These are phyloP conservation scores for Galagoides demidoff DNA, from an alignment of 2,797 vertebrate genomes.

Conservation along the genomic window DNA sequence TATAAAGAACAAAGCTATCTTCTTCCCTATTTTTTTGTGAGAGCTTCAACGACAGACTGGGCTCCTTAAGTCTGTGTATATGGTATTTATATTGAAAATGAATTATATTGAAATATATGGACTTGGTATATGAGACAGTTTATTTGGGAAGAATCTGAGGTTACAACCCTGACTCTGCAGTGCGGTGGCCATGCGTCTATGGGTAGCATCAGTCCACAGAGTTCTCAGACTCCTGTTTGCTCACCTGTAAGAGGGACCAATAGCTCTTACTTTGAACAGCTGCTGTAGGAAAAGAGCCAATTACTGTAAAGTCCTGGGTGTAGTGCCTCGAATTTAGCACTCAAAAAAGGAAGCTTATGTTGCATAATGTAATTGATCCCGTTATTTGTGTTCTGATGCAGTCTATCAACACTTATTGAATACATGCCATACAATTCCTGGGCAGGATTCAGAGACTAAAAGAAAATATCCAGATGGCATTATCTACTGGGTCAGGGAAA, in stretches of 20 bases:
- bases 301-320: not conserved
- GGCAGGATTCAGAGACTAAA: conserved; percentile 9
- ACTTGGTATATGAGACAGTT: not conserved
- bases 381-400: not conserved
- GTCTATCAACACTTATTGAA: not conserved
- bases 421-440: not conserved
- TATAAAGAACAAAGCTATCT: not conserved
- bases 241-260: not conserved
- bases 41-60: not conserved
- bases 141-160: not conserved
- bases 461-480: not conserved
- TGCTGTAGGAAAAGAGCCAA: not conserved
- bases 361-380: not conserved
- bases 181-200: not conserved
- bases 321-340: not conserved
- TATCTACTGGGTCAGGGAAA: not conserved
- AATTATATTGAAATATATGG: not conserved
- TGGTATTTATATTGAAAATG: not conserved
- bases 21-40: not conserved
- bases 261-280: not conserved
- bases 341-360: not conserved
- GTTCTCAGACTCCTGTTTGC: not conserved
- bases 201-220: not conserved
- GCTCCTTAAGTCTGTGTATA: not conserved
- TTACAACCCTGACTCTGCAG: not conserved